phyloP scores from a whole-genome alignment of 1,140 invertebrate genomes.

The Drosophila repleta region DNA sequence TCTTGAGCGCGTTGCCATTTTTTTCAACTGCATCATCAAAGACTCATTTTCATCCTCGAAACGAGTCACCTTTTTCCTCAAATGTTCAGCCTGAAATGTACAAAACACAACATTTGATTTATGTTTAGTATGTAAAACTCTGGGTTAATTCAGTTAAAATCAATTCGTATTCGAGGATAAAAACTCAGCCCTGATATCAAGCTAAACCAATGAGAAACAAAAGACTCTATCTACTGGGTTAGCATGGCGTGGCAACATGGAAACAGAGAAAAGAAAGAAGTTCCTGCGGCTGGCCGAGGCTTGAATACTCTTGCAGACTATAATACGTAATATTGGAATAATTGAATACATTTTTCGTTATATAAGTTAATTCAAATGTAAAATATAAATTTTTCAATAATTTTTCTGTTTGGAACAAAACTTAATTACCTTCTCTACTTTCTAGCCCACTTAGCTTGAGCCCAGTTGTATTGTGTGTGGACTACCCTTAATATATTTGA shows the following conservation, averaged over 20 bases:
- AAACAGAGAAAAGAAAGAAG: background rate
- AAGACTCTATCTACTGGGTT: constrained; percentile 24
- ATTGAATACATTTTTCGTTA: too few relatives aligned
- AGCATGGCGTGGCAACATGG: constrained; percentile 15
- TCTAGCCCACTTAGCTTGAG: too few relatives aligned
- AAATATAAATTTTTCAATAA: too few relatives aligned
- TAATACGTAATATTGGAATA: too few relatives aligned
- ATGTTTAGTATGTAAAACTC: constrained; percentile 37
- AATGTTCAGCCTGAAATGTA: constrained; percentile 89
- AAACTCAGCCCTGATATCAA: constrained; percentile 48
- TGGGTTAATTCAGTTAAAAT: constrained; percentile 15
- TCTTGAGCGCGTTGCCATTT: constrained; percentile 94
- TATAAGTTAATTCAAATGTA: too few relatives aligned
- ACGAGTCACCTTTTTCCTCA: constrained; percentile 93
- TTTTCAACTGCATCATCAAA: constrained; percentile 95
- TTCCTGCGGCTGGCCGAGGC: background rate
- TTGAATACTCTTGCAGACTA: background rate
- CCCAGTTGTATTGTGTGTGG: too few relatives aligned
- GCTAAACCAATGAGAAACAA: constrained; percentile 17
- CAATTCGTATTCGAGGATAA: constrained; percentile 73
- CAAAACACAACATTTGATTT: constrained; percentile 60
- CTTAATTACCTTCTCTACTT: too few relatives aligned
- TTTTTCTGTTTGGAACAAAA: too few relatives aligned
- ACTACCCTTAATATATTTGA: too few relatives aligned
- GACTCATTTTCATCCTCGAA: constrained; percentile 97